Conservation (phyloP, 2,888 invertebrate genomes). For the Imbricaverruca yamaguchii region DNA sequence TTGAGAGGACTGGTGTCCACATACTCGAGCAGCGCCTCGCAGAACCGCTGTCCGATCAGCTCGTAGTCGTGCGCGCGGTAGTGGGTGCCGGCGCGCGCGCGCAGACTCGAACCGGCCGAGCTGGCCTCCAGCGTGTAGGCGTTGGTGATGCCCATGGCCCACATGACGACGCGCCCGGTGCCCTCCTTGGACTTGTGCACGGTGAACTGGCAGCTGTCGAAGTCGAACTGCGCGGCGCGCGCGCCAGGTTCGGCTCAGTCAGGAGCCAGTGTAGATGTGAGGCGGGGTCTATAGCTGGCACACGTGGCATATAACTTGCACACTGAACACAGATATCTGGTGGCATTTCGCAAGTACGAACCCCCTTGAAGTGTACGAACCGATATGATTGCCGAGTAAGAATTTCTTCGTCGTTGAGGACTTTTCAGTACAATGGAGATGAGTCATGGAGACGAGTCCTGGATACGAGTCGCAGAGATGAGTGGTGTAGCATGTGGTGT, state of each 20-base stretch:
- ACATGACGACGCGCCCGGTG: constrained; percentile 86
- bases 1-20: constrained; percentile 33
- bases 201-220: constrained; percentile 87
- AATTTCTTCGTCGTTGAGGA: no score
- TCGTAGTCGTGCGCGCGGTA: constrained; percentile 32
- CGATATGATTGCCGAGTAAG: no score
- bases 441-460: no score
- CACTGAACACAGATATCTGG: no score
- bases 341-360: no score
- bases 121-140: constrained; percentile 95
- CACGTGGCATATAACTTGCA: no score
- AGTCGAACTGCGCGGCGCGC: constrained; percentile 64
- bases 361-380: no score
- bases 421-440: no score
- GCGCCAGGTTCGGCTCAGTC: background rate
- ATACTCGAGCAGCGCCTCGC: constrained; percentile 32
- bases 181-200: constrained; percentile 91
- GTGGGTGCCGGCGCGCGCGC: constrained; percentile 34
- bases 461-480: no score
- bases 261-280: no score
- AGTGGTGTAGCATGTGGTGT: no score
- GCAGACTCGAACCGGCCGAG: constrained; percentile 68
- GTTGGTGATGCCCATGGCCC: constrained; percentile 90
- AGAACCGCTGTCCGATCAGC: constrained; percentile 32
- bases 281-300: no score